phyloP scores from a whole-genome alignment of 2,113 vertebrate species.

The Vimba vimba region DNA sequence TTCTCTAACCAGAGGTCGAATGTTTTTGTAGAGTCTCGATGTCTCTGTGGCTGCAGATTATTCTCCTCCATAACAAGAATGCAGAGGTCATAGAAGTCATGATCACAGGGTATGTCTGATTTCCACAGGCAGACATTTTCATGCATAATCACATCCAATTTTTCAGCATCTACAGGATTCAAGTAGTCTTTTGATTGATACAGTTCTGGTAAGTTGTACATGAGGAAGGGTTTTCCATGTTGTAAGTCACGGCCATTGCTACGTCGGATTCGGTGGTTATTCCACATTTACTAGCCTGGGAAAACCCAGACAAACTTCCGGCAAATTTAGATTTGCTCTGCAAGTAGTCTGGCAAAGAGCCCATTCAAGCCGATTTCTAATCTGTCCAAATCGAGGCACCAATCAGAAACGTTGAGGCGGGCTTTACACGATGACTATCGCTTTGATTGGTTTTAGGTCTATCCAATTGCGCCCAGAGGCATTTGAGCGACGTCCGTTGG shows the following conservation, averaged over 20 bases:
- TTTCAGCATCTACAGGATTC: constrained; percentile 1
- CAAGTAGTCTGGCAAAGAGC: no score
- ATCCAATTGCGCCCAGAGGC: no score
- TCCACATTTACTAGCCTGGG: constrained; percentile 24
- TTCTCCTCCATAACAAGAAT: constrained; percentile 15
- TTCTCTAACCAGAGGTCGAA: constrained; percentile 1
- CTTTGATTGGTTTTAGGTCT: no score
- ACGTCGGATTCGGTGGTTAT: constrained; percentile 6
- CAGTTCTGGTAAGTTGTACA: constrained; percentile 13
- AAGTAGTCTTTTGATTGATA: constrained; percentile 12
- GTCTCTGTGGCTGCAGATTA: constrained; percentile 6
- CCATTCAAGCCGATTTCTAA: no score
- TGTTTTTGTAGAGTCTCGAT: neutral
- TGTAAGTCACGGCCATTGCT: neutral
- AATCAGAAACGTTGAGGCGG: no score
- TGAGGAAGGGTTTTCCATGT: neutral
- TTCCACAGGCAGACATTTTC: constrained; percentile 6
- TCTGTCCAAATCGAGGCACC: no score
- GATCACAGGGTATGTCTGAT: no score
- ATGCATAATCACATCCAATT: constrained; percentile 15
- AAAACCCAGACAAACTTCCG: no score
- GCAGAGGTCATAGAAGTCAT: neutral
- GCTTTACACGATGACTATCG: no score
- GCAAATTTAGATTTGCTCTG: no score
- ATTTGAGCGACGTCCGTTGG: no score